These are phyloP conservation scores for Aphodius sticticus DNA, from an alignment of 2,888 invertebrate species.

Conservation along the genomic window DNA sequence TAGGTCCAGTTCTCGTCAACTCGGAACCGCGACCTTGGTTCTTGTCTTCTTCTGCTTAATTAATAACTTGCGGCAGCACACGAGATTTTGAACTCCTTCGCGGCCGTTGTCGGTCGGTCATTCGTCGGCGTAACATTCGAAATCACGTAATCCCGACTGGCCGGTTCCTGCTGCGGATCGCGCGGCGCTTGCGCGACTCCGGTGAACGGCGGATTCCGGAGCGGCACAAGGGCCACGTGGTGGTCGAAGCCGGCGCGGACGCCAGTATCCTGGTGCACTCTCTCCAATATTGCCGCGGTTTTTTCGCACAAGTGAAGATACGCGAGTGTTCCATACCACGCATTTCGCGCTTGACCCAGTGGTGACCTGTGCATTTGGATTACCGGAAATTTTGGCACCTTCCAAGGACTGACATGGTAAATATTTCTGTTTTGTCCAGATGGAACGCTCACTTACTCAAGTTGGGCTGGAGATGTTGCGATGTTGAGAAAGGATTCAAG, in stretches of 20 bases:
- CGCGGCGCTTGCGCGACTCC: conserved; percentile 42
- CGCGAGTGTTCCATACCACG: conserved; percentile 11
- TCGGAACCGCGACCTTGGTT: background rate
- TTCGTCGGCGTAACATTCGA: background rate
- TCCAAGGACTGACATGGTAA: background rate
- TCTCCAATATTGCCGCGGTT: conserved; percentile 31
- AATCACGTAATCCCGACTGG: background rate
- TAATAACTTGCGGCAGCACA: background rate
- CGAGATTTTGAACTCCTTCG: conserved; percentile 4
- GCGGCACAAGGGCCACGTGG: conserved; percentile 38
- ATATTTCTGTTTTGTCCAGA: background rate
- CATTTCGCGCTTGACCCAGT: background rate
- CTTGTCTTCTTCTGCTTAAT: background rate
- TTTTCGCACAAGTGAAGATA: background rate
- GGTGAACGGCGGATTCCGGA: conserved; percentile 36
- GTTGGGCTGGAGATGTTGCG: background rate
- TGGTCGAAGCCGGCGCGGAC: conserved; percentile 35
- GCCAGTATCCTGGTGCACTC: conserved; percentile 32
- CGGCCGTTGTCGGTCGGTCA: background rate
- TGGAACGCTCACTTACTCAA: background rate
- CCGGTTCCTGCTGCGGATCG: background rate
- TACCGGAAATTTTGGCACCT: background rate
- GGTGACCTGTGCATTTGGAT: background rate
- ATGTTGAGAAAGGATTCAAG: too few relatives aligned
- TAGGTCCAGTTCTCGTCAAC: background rate